Base-by-base conservation (phyloP, 2,888 invertebrate species). In the Caenorhabditis japonica region DNA sequence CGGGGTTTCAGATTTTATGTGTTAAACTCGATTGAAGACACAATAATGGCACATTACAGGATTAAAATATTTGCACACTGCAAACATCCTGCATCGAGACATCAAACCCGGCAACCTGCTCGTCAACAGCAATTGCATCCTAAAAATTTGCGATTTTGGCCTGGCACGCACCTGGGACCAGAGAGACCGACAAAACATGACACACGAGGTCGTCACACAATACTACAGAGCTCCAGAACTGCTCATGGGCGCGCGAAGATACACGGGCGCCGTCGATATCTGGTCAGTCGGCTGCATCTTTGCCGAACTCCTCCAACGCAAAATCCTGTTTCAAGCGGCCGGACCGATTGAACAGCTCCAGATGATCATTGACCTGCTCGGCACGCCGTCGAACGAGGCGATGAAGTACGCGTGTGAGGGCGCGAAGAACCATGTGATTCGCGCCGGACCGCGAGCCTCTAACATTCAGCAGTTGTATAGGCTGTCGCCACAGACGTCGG, bases 271-370 rank as follows among this genome's bases (percentile, higher is more conserved):
- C 4, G 95, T 99, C 46, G 99, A 99, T 89, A 94, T 99, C 59
- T 99, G 99, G 99, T 95, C 95, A 43, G 97, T 99, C 46, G 99
- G 99, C 47, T 99, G 99, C 90, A 99, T 99, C 89, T 97, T 99
- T 88, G 97, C 97, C 38, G 99, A 99, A 89, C 91, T 99, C 71
- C 91, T 99, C 51, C 94, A 96, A 66, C 91, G 97, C 77, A 91
- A 97, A 85, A 99, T 99, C 84, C 91, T 99, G 81, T 99, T 99
- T 91, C 97, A 97, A 90, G 97, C 97, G 41, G 95, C 95, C 89
- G 96, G 94, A 89, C 97, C 97, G 17, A 94, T 97, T 79, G 95
- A 96, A 89, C 95, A 95, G 92, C 90, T 99, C 91, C 97, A 99
- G 90, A 90, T 97, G 87, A 99, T 99, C 88, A 96, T 97, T 58